Base-by-base conservation (phyloP, 2,888 invertebrate genomes). In the Pterostichus niger region DNA sequence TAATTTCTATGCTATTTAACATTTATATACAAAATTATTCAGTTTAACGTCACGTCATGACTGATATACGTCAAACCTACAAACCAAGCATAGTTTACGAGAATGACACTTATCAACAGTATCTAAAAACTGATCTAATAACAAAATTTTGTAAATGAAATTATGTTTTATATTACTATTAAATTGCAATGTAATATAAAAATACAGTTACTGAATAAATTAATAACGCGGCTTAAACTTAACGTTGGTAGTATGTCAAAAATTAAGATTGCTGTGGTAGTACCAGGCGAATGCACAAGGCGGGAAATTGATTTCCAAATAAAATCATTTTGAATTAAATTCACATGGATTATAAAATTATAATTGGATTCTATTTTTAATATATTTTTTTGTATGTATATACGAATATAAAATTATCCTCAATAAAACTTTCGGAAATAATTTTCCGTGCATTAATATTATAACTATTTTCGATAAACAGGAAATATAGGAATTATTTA, bases 31-130 rank as follows among this genome's bases (percentile, higher is more conserved):
- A 77, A 77, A 83, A 77, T 64, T 56, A 49, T 76, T 68, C 52
- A 52, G 52, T 68, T 79, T 24, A 68, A 54, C 68, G 83, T 83
- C 83, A 83, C 83, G 83, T 83, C 83, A 83, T 83, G 76, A 77
- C 83, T 83, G 54, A 80, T 76, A 31, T 52, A 83, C 83, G 77
- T 83, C 83, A 83, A 83, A 59, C 40, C 35, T 77, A 75, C 75
- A 75, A 75, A 31, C 49, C 6, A 10, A 64, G 15, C 64, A 7
- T 40, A 71, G 17, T 64, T 64, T 64, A 64, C 35, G 44, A 71
- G 44, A 64, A 35, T 64, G 64, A 33, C 59, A 64, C 40, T 71
- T 71, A 40, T 71, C 44, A 44, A 44, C n/a, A 71, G 40, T 44
- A 15, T 15, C 15, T 44, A 13, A 40, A 33, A 64, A 64, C 33